phyloP scores from a whole-genome alignment of 23 tunicate genomes.

The Aplidium turbinatum region DNA sequence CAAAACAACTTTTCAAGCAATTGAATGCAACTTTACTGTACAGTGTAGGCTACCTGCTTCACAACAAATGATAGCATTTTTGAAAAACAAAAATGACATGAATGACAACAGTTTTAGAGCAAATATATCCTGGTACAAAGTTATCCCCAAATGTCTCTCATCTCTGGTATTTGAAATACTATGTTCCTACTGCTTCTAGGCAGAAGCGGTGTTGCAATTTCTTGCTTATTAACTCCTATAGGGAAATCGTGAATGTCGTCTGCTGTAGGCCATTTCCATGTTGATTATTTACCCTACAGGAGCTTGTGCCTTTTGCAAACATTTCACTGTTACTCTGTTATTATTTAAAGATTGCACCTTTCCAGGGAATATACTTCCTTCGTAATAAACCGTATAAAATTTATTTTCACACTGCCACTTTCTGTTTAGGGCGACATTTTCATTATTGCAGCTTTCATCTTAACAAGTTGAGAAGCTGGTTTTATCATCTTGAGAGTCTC shows the following conservation, averaged over 20 bases:
- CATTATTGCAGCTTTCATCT: not conserved
- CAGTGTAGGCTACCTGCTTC: too few relatives aligned
- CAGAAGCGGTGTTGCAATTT: not conserved
- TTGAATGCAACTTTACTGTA: too few relatives aligned
- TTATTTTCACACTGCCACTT: too few relatives aligned
- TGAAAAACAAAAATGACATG: too few relatives aligned
- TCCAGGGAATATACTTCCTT: conserved; percentile 1
- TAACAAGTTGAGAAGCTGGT: not conserved
- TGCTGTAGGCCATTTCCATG: not conserved
- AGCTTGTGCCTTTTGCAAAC: conserved; percentile 7
- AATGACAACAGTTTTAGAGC: too few relatives aligned
- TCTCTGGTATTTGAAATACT: too few relatives aligned
- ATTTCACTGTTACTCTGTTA: conserved; percentile 1
- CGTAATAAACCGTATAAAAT: too few relatives aligned
- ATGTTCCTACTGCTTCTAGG: not conserved
- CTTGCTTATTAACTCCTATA: not conserved
- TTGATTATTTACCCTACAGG: conserved; percentile 2
- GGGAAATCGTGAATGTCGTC: conserved; percentile 1
- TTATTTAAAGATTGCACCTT: not conserved
- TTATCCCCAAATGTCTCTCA: not conserved
- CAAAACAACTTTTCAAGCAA: too few relatives aligned
- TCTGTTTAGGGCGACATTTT: not conserved
- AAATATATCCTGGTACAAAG: too few relatives aligned
- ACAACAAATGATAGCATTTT: too few relatives aligned
- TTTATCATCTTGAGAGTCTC: not conserved